Evolutionary conservation across 1,140 invertebrate genomes (phyloP), one percentile per base, ranked within the genome.

Genomic region (Dendroctonus valens): DNA sequence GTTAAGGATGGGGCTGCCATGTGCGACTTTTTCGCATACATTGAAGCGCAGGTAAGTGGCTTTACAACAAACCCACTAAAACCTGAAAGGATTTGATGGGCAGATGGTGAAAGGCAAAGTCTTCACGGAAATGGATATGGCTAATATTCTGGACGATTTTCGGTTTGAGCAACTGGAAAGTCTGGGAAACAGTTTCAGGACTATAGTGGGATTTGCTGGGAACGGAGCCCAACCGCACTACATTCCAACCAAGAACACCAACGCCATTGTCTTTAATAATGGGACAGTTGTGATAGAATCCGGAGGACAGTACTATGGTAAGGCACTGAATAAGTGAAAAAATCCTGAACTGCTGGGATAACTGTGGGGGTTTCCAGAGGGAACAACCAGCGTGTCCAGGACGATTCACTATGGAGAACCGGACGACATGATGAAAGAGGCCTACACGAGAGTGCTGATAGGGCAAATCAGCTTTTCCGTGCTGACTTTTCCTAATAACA

Each of bases 151-250:
- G 3, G 86, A 91, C 69, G 76, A 85, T 52, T 87, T 85, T 67
- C 82, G 91, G 7, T 82, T 83, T n/a, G 87, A 87, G 52, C 89
- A 92, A 75, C 80, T 83, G 57, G 79, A 81, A 60, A 89, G 84
- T 78, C 83, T 83, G 62, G 91, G 92, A 0, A 81, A 91, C 39
- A 83, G 89, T 7, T 96, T 98, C 81, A 81, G 86, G 38, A 98
- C 96, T 0, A 94, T 97, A 52, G 93, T 91, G 3, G 93, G 89
- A 1, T 94, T 89, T 73, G 96, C 94, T 0, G 79, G 89, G 8
- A 92, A 98, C 80, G 92, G 86, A 0, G 94, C 97, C 0, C 82
- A 95, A 40, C 93, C 96, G 5, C 95, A 98, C 78, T 99, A 99
- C 78, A 85, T 86, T 65, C 89, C 92, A 0, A 88, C 84, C 11